Evolutionary conservation across 2,113 vertebrate genomes (phyloP).

Genomic region (Herpetotheres cachinnans): DNA sequence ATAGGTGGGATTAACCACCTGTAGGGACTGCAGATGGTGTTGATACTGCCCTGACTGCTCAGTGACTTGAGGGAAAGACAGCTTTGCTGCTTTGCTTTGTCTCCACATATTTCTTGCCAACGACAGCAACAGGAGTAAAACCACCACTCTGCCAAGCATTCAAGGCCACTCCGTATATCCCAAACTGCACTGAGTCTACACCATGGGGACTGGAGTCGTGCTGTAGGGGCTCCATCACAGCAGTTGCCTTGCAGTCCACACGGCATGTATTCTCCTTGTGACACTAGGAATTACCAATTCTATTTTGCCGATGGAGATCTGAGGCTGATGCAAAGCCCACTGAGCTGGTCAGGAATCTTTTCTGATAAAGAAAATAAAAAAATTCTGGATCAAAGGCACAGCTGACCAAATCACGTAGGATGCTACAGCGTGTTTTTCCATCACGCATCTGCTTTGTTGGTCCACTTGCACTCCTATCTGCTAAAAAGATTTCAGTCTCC

Average conservation of each 20-base stretch:
- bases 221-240: not conserved
- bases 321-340: not conserved
- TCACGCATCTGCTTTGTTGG: not conserved
- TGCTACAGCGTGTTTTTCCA: not conserved
- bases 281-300: not conserved
- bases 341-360: not conserved
- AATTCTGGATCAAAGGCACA: not conserved
- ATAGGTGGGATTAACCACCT: conserved; percentile 1
- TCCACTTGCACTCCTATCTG: not conserved
- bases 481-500: not conserved
- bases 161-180: not conserved
- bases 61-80: not conserved
- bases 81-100: not conserved
- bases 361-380: not conserved
- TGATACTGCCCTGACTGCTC: not conserved
- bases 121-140: not conserved
- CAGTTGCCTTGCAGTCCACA: not conserved
- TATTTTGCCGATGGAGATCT: not conserved
- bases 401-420: not conserved
- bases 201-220: rapidly evolving
- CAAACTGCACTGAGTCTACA: not conserved
- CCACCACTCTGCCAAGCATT: not conserved
- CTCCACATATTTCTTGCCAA: not conserved
- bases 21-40: conserved; percentile 16
- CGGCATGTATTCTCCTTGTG: not conserved